Conservation (phyloP, 1,140 invertebrate genomes). For the Drosophila quadrilineata region DNA sequence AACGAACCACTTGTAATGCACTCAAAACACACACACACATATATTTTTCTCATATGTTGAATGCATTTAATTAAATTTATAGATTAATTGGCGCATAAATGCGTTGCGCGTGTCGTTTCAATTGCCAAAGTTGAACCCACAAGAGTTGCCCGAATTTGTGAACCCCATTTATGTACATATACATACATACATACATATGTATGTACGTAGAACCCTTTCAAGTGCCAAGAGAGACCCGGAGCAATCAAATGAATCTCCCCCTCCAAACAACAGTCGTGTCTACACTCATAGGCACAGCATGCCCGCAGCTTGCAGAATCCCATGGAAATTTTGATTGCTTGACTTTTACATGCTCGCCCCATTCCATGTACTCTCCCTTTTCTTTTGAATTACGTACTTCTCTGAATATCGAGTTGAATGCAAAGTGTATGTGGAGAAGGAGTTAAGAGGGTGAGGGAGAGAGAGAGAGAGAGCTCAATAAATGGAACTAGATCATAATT, state of each 20-base stretch:
- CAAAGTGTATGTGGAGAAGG: constrained; percentile 1
- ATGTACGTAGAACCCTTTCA: constrained; percentile 57
- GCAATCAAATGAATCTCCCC: constrained; percentile 19
- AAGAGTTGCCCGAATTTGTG: background rate
- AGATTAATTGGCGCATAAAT: constrained; percentile 68
- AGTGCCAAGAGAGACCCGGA: constrained; percentile 40
- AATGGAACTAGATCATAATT: constrained; percentile 8
- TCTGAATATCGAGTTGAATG: constrained; percentile 29
- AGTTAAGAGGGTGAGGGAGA: background rate
- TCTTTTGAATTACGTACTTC: constrained; percentile 16
- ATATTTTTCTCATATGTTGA: constrained; percentile 34
- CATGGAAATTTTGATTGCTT: constrained; percentile 64
- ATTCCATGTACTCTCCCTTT: constrained; percentile 12
- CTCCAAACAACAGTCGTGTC: background rate
- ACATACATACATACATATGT: too few species aligned
- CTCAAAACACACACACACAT: constrained; percentile 3
- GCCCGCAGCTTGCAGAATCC: constrained; percentile 57
- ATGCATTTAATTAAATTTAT: constrained; percentile 76
- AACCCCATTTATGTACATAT: too few species aligned
- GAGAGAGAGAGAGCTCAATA: too few species aligned
- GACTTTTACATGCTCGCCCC: too few species aligned
- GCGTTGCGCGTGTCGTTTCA: constrained; percentile 68
- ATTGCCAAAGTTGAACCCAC: constrained; percentile 42
- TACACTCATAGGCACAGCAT: background rate
- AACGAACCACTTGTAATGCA: constrained; percentile 24